Percentiles rank a stretch among this genome's conserved stretches.
phyloP scores from a whole-genome alignment of 2,888 invertebrate genomes.

The Axea sp. region DNA sequence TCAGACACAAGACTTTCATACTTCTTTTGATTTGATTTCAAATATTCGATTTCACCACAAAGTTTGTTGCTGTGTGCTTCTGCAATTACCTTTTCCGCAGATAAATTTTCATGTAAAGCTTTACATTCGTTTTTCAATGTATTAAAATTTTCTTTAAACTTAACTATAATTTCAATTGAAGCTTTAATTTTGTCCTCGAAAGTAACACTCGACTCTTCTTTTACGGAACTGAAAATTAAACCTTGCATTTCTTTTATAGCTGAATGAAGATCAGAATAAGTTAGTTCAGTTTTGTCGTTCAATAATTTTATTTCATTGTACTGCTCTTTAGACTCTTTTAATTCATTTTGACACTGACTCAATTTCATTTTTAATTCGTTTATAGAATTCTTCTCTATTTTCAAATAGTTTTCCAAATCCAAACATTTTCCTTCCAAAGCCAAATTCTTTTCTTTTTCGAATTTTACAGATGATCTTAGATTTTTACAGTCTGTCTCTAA shows the following conservation, averaged over 20 bases:
- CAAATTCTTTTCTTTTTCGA: conserved; percentile 12
- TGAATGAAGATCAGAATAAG: conserved; percentile 6
- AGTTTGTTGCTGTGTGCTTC: conserved; percentile 46
- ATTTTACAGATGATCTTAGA: conserved; percentile 28
- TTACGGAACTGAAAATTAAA: neutral
- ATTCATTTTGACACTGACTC: neutral
- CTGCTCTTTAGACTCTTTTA: conserved; percentile 11
- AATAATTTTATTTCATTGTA: neutral
- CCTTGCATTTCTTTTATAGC: no score
- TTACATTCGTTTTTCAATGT: no score
- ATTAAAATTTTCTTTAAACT: conserved; percentile 1
- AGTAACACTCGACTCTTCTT: neutral
- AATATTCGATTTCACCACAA: conserved; percentile 37
- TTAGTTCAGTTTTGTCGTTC: conserved; percentile 6
- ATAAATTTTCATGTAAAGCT: no score
- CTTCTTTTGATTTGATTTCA: conserved; percentile 40
- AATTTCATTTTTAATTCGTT: conserved; percentile 22
- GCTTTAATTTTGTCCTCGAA: conserved; percentile 4
- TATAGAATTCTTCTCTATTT: conserved; percentile 2
- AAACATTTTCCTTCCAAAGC: conserved; percentile 7
- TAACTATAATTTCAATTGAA: neutral
- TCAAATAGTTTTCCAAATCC: conserved; percentile 28
- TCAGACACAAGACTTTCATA: conserved; percentile 36
- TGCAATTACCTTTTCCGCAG: conserved; percentile 19
- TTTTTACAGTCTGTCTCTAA: neutral